Conservation (phyloP, 2,888 invertebrate genomes). For the Norana najaformis region DNA sequence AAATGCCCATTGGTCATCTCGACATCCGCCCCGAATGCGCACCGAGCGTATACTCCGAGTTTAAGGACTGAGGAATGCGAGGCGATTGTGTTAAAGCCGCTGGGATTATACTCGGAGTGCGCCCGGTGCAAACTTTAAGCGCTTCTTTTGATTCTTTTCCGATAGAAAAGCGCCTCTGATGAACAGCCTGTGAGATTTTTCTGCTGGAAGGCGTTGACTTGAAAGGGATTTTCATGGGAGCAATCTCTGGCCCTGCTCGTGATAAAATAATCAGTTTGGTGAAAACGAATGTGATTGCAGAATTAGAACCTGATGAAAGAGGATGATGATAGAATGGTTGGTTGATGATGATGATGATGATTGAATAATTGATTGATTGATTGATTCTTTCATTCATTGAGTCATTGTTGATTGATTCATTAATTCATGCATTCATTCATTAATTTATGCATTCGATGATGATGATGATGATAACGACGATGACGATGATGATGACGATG, state of each 20-base stretch:
- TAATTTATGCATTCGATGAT: neutral
- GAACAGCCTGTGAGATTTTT: neutral
- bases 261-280: neutral
- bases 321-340: neutral
- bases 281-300: neutral
- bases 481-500: slow-evolving; percentile 39
- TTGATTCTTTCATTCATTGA: neutral
- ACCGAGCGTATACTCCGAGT: neutral
- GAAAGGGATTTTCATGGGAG: neutral
- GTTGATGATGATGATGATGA: neutral
- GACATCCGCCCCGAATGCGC: neutral
- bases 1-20: neutral
- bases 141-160: neutral
- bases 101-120: neutral
- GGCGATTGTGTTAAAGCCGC: neutral
- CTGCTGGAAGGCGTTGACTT: neutral
- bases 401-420: neutral
- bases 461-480: slow-evolving; percentile 50
- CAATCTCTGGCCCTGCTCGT: neutral
- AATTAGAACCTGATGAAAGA: too few relatives aligned
- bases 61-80: neutral
- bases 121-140: neutral
- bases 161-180: neutral
- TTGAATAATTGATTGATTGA: neutral
- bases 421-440: neutral